phyloP scores from a whole-genome alignment of 30 jellyfish, hydroid and myxozoan genomes.

The Aurelia aurita complex sp. Pacific region DNA sequence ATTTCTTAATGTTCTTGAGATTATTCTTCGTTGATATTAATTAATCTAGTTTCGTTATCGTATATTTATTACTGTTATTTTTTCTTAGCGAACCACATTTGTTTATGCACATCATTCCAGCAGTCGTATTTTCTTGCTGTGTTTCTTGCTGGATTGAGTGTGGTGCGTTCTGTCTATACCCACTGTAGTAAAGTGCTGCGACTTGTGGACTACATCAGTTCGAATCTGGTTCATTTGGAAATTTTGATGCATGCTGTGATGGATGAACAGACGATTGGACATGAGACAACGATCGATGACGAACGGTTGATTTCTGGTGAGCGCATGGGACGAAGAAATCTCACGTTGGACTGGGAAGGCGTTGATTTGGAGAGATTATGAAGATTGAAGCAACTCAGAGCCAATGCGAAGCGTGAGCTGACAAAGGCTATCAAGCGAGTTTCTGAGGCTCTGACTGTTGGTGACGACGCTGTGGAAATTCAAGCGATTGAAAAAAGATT shows the following conservation, averaged over 20 bases:
- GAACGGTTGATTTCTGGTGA: constrained; percentile 4
- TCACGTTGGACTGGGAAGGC: neutral
- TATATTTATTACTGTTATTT: too few species aligned
- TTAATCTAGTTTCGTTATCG: too few species aligned
- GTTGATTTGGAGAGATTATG: neutral
- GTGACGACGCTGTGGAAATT: neutral
- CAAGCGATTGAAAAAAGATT: neutral
- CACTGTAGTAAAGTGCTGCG: neutral
- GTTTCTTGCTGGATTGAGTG: too few species aligned
- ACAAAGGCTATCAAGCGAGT: constrained; percentile 1
- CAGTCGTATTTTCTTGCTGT: too few species aligned
- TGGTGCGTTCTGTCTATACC: too few species aligned
- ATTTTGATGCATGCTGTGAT: neutral
- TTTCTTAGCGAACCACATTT: too few species aligned
- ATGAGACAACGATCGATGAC: neutral
- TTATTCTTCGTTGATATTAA: too few species aligned
- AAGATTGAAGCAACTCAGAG: constrained; percentile 1
- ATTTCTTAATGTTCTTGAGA: too few species aligned
- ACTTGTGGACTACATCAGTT: constrained; percentile 2
- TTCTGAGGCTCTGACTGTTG: neutral
- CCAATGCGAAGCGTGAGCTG: constrained; percentile 1
- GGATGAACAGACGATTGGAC: neutral
- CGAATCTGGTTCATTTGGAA: constrained; percentile 9
- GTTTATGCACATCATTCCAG: too few species aligned
- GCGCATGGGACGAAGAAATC: neutral